Conservation (phyloP, 2,797 vertebrate species). For the Argyrosomus regius region DNA sequence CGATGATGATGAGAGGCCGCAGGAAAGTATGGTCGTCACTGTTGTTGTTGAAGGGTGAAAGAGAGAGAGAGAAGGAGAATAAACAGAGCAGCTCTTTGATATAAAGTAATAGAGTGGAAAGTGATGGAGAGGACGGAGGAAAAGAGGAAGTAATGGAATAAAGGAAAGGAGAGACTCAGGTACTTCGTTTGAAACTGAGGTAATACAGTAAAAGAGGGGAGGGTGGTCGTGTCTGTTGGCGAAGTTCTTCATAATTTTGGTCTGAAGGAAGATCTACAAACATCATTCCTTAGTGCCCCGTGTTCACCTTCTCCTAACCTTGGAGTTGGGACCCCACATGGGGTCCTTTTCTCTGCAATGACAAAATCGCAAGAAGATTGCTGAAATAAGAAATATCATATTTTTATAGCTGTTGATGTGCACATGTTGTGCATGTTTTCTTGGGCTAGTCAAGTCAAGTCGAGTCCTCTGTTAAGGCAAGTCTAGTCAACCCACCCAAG, state of each 20-base stretch:
- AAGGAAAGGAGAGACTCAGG: background rate
- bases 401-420: too few species aligned
- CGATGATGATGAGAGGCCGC: constrained; percentile 84
- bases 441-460: too few species aligned
- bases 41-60: constrained; percentile 67
- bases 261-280: background rate
- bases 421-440: too few species aligned
- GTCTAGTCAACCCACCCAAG: too few species aligned
- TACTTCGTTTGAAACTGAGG: background rate
- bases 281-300: background rate
- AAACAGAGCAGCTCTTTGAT: constrained; percentile 62
- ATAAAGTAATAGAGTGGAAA: constrained; percentile 59
- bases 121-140: constrained; percentile 28
- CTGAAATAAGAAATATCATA: background rate
- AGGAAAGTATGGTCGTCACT: constrained; percentile 70
- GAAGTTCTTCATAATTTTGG: background rate
- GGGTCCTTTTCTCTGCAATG: background rate
- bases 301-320: background rate
- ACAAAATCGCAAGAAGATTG: background rate
- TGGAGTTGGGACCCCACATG: background rate
- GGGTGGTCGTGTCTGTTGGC: background rate
- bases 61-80: constrained; percentile 22
- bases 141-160: background rate
- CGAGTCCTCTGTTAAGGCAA: too few species aligned
- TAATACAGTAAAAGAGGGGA: background rate